Base-by-base conservation (phyloP, 2,797 vertebrate species). In the Mycteria americana region DNA sequence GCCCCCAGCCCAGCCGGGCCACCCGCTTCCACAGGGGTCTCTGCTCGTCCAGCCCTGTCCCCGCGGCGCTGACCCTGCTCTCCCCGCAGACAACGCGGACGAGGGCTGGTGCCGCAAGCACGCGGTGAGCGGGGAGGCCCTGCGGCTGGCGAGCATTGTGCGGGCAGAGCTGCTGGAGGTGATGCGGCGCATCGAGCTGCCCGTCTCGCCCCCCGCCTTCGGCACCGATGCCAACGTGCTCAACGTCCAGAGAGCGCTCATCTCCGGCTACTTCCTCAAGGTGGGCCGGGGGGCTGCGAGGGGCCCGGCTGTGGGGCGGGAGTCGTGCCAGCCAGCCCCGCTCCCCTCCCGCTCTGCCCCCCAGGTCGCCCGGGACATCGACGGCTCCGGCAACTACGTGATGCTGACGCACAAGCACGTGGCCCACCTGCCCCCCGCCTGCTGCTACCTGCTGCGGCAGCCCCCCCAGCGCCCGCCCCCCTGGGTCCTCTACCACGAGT, bases 251-350 rank as follows among this genome's bases (percentile, higher is more conserved):
- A 98, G 98, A 31, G 99, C 99, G 0, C 98, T 99, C 96, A 98
- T 99, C 97, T 99, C 99, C 0, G 99, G 99, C 33, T 99, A 99
- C 97, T 99, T 99, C 97, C 99, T 99, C 82, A 99, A 99, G 98
- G 92, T 94, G 70, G 46, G 89, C 48, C 2, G 0, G 45, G 37
- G 35, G 31, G 10, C 35, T 2, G 18, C 0, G 0, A 4, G 3
- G 48, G 30, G 57, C 18, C 13, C 0, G 3, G 51, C n/a, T 1
- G 1, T 0, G 2, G 45, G 30, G 35, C 2, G 16, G 23, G 37
- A 35, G 50, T 31, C 2, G 2, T 31, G 22, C 48, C 60, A 13
- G 28, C 10, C 18, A 0, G 50, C 24, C 11, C 27, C 2, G 0
- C 6, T 67, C 10, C 10, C 33, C 11, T 74, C 23, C 48, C 1